Conservation (phyloP, 2,888 invertebrate genomes). For the Anodontia alba region DNA sequence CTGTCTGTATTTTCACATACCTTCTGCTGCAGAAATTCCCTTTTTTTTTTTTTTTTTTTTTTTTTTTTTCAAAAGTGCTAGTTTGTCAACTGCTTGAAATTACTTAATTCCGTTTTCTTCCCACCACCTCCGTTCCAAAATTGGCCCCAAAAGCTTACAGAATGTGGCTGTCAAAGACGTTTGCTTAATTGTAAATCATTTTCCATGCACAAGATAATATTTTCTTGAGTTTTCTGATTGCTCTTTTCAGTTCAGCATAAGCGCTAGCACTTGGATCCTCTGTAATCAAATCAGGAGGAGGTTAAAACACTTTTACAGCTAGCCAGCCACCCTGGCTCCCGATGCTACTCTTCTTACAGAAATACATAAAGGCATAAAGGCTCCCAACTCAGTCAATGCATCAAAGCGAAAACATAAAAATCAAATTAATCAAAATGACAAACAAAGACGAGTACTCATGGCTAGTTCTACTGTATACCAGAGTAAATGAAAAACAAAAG, state of each 20-base stretch:
- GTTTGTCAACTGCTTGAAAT: not conserved
- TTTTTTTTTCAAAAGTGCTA: not conserved
- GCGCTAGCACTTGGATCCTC: not conserved
- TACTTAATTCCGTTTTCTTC: not conserved
- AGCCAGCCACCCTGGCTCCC: too few species aligned
- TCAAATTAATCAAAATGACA: too few species aligned
- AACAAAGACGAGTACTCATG: too few species aligned
- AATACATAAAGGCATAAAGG: too few species aligned
- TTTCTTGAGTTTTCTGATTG: not conserved
- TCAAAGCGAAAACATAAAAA: too few species aligned
- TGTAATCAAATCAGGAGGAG: too few species aligned
- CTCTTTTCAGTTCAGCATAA: not conserved
- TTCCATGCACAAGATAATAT: not conserved
- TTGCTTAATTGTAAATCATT: not conserved
- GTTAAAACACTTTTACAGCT: too few species aligned
- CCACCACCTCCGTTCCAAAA: not conserved
- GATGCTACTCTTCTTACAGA: too few species aligned
- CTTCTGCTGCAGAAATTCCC: slow-evolving; percentile 2
- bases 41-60: too few species aligned
- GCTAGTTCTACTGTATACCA: too few species aligned
- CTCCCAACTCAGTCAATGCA: not conserved
- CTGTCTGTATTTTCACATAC: not conserved
- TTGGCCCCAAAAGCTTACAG: not conserved
- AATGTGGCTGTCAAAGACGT: not conserved
- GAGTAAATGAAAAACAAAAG: too few species aligned